Evolutionary conservation across 2,113 vertebrate genomes (phyloP).

Genomic region (Bos taurus): ARS-UCD2.0 NC_037328.1:44099001-44099500

Average conservation of each 20-base stretch:
- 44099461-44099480: background rate
- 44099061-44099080: slow-evolving; percentile 3
- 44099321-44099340: background rate
- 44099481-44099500: background rate
- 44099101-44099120: background rate
- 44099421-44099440: background rate
- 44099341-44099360: background rate
- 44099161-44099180: background rate
- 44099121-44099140: background rate
- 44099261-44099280: background rate
- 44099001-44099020: slow-evolving; percentile 10
- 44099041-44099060: background rate
- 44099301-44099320: background rate
- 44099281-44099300: background rate
- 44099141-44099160: background rate
- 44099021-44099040: background rate
- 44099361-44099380: background rate
- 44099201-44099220: background rate
- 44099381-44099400: background rate
- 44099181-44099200: background rate
- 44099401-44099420: background rate
- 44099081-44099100: background rate
- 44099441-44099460: background rate
- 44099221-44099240: background rate
- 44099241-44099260: background rate